Percentiles rank a stretch among this genome's conserved stretches.
These are phyloP conservation scores for Acrocephalus arundinaceus DNA, from an alignment of 2,113 vertebrate species.

Conservation along the genomic window DNA sequence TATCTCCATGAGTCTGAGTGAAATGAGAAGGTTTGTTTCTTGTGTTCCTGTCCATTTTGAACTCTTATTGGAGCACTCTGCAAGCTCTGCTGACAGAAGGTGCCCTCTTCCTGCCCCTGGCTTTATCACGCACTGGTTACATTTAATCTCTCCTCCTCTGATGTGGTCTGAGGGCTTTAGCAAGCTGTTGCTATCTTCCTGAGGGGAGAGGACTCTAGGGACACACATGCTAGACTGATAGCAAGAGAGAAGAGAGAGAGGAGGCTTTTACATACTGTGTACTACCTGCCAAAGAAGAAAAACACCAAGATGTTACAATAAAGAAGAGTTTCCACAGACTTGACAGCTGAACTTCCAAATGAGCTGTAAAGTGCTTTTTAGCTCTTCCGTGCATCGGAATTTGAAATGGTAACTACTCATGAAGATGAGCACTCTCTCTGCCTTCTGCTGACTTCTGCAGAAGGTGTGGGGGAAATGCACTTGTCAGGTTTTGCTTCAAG, in stretches of 20 bases:
- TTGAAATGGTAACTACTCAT: background rate
- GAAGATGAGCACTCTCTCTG: background rate
- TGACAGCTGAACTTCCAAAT: background rate
- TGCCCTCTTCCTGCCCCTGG: background rate
- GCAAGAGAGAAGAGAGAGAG: background rate
- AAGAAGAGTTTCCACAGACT: background rate
- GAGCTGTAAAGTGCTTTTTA: conserved; percentile 7
- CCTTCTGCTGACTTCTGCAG: background rate
- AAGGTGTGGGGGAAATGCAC: background rate
- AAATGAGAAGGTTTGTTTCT: background rate
- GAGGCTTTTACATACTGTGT: background rate
- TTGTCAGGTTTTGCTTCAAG: background rate
- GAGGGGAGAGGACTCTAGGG: background rate
- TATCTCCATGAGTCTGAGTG: background rate
- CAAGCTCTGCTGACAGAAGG: background rate
- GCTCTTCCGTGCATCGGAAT: accelerated
- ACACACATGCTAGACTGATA: background rate
- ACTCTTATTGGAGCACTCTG: background rate
- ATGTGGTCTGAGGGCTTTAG: background rate
- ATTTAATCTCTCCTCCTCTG: background rate
- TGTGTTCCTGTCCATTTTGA: background rate
- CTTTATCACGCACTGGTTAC: background rate
- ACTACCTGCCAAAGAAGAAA: background rate
- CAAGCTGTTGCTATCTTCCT: background rate
- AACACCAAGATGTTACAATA: background rate